Percentiles rank a stretch among this genome's conserved stretches.
Conservation (phyloP, 2,888 invertebrate species). For the Athetis lepigone region DNA sequence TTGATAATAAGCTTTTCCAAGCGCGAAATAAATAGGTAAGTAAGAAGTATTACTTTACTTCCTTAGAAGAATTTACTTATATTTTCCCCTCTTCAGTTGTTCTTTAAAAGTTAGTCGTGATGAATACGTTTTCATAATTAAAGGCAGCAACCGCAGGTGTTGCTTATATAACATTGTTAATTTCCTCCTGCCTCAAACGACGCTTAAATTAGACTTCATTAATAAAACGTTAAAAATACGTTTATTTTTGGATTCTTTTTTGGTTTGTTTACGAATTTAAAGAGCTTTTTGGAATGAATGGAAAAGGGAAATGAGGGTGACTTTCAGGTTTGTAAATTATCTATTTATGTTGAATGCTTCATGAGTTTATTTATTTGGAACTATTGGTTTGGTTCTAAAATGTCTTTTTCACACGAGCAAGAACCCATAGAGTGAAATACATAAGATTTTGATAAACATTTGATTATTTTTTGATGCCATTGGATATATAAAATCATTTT, state of each 20-base stretch:
- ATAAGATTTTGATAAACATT: no score
- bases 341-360: no score
- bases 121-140: constrained; percentile 40
- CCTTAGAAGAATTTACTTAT: neutral
- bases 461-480: no score
- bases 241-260: constrained; percentile 9
- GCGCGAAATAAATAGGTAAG: no score
- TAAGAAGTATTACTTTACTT: neutral
- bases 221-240: constrained; percentile 45
- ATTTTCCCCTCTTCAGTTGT: constrained; percentile 4
- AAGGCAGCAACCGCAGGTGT: constrained; percentile 47
- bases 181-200: constrained; percentile 31
- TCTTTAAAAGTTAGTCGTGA: constrained; percentile 17
- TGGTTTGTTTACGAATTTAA: constrained; percentile 21
- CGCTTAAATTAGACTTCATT: constrained; percentile 46
- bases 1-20: no score
- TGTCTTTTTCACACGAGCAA: no score
- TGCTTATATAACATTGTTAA: constrained; percentile 32
- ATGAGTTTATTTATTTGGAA: no score
- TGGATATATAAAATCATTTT: no score
- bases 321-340: neutral
- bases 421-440: no score
- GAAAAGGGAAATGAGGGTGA: constrained; percentile 9
- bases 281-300: constrained; percentile 18
- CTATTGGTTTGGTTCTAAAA: no score